phyloP scores from a whole-genome alignment of 2,113 vertebrate genomes.

The Pithys albifrons region DNA sequence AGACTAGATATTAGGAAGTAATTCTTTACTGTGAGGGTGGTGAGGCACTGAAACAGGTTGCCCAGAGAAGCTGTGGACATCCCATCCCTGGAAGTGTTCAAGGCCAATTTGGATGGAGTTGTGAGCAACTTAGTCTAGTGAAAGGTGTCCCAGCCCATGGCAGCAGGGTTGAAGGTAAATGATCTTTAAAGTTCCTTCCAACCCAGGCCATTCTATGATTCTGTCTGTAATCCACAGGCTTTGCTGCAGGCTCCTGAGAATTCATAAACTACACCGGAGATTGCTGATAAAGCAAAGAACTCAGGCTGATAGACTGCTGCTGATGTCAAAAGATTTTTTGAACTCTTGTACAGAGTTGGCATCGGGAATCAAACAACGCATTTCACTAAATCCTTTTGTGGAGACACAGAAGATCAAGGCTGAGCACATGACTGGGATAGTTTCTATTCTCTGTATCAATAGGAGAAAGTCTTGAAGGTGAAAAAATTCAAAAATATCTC shows the following conservation, averaged over 20 bases:
- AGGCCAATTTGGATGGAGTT: neutral
- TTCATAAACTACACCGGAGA: neutral
- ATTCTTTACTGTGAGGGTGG: neutral
- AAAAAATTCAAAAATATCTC: neutral
- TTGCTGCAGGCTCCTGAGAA: neutral
- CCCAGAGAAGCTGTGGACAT: neutral
- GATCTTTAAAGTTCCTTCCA: neutral
- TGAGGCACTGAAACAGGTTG: neutral
- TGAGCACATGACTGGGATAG: neutral
- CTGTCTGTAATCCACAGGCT: neutral
- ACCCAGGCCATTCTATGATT: neutral
- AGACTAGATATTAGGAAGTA: neutral
- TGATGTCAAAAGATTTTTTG: neutral
- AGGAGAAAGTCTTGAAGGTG: constrained; percentile 10
- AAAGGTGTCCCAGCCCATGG: neutral
- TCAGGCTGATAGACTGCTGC: neutral
- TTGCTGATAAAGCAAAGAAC: neutral
- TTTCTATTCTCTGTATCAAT: neutral
- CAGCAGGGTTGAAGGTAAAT: neutral
- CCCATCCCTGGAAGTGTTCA: neutral
- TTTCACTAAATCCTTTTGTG: neutral
- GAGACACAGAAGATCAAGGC: neutral
- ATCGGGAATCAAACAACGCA: neutral
- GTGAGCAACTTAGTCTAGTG: neutral
- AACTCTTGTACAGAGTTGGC: neutral